Evolutionary conservation across 2,797 vertebrate species (phyloP), one percentile per base, ranked within the genome.

Genomic region (Phylloscopus collybita): DNA sequence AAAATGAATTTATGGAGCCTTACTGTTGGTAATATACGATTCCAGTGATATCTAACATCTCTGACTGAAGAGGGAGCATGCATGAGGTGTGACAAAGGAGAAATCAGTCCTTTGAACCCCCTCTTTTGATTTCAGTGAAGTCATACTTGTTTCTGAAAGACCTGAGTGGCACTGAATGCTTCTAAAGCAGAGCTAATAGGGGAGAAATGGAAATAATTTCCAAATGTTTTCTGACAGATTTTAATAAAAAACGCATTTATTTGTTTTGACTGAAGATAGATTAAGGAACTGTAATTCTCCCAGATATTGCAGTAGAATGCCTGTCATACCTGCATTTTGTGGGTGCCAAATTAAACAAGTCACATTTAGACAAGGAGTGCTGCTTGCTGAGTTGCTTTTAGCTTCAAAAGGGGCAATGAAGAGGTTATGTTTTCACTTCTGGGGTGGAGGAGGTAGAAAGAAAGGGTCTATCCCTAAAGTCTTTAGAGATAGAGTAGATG

Each of bases 191-290:
- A 91, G 61, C 71, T 54, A 83, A 56, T 49, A 88, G 42, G 40
- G 34, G 16, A 74, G 16, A 3, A 11, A 25, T 21, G 47, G 75
- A 86, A 86, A 91, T 67, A 76, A 81, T 72, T 95, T 92, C 62
- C 36, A 75, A 92, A 61, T 4, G 5, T 51, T 87, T 95, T 91
- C 79, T 88, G 76, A 81, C 65, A 92, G 42, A 64, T 94, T 90
- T 94, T 93, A 45, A 65, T 88, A 56, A 84, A 91, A 94, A 85
- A 51, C 70, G 86, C 84, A 47, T 90, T 89, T 92, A 86, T 95
- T 96, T 95, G 65, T 91, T 96, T 95, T 96, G 82, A 94, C 83
- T 90, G 57, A 90, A 80, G 74, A 80, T 45, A 75, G 67, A 90
- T 92, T 92, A 93, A 81, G 51, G 76, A 80, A 32, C 73, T 62